These are phyloP conservation scores for Eubucco bourcierii DNA, from an alignment of 2,113 vertebrate species.

Conservation along the genomic window DNA sequence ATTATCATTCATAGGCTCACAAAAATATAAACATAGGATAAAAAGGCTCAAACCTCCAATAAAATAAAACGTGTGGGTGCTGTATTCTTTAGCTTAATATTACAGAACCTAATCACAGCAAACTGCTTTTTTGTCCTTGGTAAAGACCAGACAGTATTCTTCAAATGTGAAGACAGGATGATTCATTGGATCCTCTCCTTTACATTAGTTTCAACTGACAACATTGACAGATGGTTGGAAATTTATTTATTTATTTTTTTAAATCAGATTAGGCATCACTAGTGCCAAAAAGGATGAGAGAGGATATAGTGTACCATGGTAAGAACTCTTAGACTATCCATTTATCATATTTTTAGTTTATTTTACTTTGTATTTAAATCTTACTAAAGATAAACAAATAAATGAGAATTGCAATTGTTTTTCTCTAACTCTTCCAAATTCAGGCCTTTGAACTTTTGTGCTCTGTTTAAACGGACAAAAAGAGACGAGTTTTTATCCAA, in stretches of 20 bases:
- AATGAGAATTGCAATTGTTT: not conserved
- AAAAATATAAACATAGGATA: not conserved
- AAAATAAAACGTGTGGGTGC: not conserved
- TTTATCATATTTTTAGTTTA: not conserved
- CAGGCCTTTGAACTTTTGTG: conserved; percentile 13
- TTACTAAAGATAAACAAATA: not conserved
- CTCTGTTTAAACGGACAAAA: not conserved
- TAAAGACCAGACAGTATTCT: not conserved
- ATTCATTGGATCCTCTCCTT: not conserved
- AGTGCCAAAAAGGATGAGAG: not conserved
- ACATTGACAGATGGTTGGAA: not conserved
- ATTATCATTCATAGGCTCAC: not conserved
- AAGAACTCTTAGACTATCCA: not conserved
- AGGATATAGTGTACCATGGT: not conserved
- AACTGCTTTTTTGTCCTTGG: not conserved
- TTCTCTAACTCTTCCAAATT: not conserved
- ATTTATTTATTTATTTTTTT: not conserved
- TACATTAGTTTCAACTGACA: not conserved
- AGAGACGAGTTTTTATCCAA: not conserved
- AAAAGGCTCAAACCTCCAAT: not conserved
- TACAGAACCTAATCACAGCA: not conserved
- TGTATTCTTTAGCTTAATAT: not conserved
- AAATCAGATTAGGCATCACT: not conserved
- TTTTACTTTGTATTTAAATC: conserved; percentile 16
- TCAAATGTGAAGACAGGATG: not conserved